Conservation (phyloP, 2,888 invertebrate genomes). For the Oxycera nigricornis region DNA sequence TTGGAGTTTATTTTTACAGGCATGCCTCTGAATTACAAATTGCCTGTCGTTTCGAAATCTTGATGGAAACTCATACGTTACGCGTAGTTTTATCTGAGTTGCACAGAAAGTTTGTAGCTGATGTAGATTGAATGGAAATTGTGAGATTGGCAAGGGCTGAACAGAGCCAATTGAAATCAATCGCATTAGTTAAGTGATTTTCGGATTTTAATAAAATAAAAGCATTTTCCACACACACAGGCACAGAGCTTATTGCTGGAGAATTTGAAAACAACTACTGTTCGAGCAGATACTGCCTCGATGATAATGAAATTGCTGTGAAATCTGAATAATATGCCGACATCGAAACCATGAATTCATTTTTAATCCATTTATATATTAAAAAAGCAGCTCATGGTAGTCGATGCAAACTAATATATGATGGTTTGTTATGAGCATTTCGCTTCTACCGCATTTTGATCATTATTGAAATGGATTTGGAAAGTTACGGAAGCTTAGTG, state of each 20-base stretch:
- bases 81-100: background rate
- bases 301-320: background rate
- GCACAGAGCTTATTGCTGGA: background rate
- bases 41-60: conserved; percentile 29
- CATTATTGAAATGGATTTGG: conserved; percentile 38
- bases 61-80: background rate
- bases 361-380: conserved; percentile 15
- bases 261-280: conserved; percentile 1
- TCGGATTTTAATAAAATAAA: conserved; percentile 46
- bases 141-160: background rate
- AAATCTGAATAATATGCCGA: conserved; percentile 19
- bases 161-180: conserved; percentile 26
- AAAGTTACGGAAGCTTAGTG: no score
- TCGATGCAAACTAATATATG: background rate
- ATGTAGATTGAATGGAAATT: conserved; percentile 22
- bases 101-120: background rate
- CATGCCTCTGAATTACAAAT: background rate
- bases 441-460: conserved; percentile 5
- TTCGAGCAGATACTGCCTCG: background rate
- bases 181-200: conserved; percentile 47
- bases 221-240: conserved; percentile 35
- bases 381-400: background rate
- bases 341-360: conserved; percentile 14
- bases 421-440: background rate
- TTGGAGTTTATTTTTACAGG: background rate